Evolutionary conservation across 2,797 vertebrate genomes (phyloP).

Genomic region (Phoebastria nigripes): DNA sequence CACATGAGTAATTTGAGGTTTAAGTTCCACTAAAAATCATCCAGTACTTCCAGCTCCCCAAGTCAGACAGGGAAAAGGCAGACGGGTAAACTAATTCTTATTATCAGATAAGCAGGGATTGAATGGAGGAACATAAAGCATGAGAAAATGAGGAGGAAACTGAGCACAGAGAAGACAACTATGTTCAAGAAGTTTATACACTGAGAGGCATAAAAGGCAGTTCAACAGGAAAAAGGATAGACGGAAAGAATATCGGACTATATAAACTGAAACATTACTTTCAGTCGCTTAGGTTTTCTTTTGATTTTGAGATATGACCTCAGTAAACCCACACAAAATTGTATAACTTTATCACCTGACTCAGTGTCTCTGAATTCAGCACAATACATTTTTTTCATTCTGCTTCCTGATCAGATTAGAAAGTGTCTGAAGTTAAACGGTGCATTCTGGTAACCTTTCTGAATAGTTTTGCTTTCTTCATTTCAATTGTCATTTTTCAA

Average conservation of each 20-base stretch:
- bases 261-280: neutral
- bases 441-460: neutral
- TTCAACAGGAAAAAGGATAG: neutral
- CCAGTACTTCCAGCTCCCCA: neutral
- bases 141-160: neutral
- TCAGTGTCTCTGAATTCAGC: neutral
- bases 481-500: neutral
- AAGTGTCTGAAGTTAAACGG: neutral
- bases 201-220: neutral
- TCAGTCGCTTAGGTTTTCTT: neutral
- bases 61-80: neutral
- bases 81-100: neutral
- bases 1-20: conserved; percentile 8
- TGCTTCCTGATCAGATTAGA: neutral
- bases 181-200: neutral
- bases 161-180: neutral
- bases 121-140: neutral
- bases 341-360: neutral
- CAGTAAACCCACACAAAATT: neutral
- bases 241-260: neutral
- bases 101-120: neutral
- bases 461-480: neutral
- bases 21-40: neutral
- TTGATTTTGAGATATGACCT: neutral
- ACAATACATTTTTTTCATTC: neutral